These are phyloP conservation scores for Cryptotis parvus DNA, from an alignment of 2,113 vertebrate genomes.

Conservation along the genomic window DNA sequence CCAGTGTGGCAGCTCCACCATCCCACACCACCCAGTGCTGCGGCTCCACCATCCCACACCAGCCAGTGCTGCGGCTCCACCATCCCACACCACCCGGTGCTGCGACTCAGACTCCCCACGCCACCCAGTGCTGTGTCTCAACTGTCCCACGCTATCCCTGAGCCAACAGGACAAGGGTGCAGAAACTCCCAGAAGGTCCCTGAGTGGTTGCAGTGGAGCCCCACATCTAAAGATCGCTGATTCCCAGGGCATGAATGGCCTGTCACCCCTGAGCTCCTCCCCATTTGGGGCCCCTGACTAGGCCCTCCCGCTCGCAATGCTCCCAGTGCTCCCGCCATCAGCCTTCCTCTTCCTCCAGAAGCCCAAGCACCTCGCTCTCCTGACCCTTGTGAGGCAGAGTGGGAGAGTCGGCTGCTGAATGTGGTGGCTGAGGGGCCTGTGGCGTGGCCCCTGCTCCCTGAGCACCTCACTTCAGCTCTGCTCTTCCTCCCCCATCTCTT, in stretches of 20 bases:
- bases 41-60: too few species aligned
- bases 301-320: not conserved
- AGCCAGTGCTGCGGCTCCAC: too few species aligned
- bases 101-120: not conserved
- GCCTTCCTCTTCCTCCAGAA: not conserved
- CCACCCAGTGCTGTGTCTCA: too few species aligned
- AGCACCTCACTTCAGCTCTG: not conserved
- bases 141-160: not conserved
- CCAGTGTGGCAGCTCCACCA: too few species aligned
- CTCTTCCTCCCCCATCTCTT: not conserved
- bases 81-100: too few species aligned
- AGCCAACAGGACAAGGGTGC: not conserved
- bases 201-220: not conserved
- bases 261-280: not conserved
- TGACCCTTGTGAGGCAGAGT: not conserved
- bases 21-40: too few species aligned
- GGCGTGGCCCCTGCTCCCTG: not conserved
- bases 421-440: not conserved
- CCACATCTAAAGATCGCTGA: not conserved
- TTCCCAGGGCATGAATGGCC: not conserved
- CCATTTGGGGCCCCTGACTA: not conserved
- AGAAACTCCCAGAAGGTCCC: not conserved
- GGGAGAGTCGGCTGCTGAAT: not conserved
- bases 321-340: not conserved
- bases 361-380: not conserved